Evolutionary conservation across 37 sponge, comb jelly and placozoan genomes (phyloP), one percentile per base, ranked within the genome.

Genomic region (Ianthella basta): DNA sequence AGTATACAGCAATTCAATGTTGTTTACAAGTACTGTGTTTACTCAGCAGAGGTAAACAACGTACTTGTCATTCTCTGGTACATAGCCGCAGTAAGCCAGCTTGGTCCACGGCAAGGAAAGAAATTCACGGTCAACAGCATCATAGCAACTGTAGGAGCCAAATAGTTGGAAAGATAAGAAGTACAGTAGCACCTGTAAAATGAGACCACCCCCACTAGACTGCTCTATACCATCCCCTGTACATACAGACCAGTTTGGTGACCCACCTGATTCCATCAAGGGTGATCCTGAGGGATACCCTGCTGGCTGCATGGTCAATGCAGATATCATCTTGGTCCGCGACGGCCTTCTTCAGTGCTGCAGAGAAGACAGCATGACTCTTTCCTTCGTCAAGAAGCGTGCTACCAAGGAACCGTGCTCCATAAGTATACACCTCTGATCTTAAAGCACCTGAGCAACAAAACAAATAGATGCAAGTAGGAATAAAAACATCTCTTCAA

Each of bases 31-130:
- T n/a, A n/a, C n/a, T n/a, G n/a, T n/a, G n/a, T n/a, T n/a, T n/a
- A n/a, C n/a, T n/a, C n/a, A n/a, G n/a, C 50, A 44, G 3, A 44
- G 8, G 50, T 44, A 8, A 44, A n/a, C n/a, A 13, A 38, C 78
- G 37, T 44, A 75, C 78, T 75, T 75, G 0, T 75, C 78, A 75
- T 41, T 75, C 6, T 75, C 78, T 41, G 37, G 44, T 0, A 75
- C 78, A 75, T 75, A 75, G 33, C 54, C 44, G 40, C 78, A 75
- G 54, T 50, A 50, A 10, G 78, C 78, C 44, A 75, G 54, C 21
- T 75, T 50, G 20, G 16, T 75, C 78, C 78, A 75, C 44, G 44
- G 44, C 12, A 75, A 24, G 40, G 78, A 40, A 0, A 53, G 21
- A 12, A 50, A 53, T 40, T 40, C 54, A 15, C 40, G 38, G 0